These are phyloP conservation scores for sheep (Ovis aries) DNA, from an alignment of 2,113 vertebrate species.

Conservation along the genomic window DNA sequence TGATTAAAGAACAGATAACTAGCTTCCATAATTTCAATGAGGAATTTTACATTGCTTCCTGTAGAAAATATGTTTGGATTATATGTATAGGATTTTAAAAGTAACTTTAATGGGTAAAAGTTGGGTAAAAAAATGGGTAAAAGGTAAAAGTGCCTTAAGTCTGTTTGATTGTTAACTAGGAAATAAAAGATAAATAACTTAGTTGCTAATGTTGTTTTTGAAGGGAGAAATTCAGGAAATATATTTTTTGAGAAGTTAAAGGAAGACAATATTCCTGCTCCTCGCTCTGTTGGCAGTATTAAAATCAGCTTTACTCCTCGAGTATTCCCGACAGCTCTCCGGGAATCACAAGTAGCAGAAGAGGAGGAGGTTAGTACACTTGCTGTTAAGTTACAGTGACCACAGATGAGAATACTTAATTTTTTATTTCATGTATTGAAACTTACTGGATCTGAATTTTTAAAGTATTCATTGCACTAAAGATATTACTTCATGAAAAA, in stretches of 20 bases:
- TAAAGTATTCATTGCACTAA: neutral
- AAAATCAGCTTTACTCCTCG: conserved; percentile 89
- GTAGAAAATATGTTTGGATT: neutral
- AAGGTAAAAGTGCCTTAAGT: neutral
- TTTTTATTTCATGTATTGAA: neutral
- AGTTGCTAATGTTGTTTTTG: conserved; percentile 31
- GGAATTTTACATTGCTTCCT: neutral
- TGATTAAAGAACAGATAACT: neutral
- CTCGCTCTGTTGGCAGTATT: conserved; percentile 86
- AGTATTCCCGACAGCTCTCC: conserved; percentile 91
- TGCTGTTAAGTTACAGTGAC: neutral
- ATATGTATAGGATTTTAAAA: conserved; percentile 28
- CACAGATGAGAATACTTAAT: neutral
- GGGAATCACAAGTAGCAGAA: conserved; percentile 88
- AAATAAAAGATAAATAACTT: conserved; percentile 7
- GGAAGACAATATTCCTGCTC: conserved; percentile 78
- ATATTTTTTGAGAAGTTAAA: conserved; percentile 78
- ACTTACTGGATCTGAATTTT: neutral
- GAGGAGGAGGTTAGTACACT: conserved; percentile 90
- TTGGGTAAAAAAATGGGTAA: no score
- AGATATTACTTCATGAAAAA: neutral
- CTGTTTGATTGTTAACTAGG: neutral
- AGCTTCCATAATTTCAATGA: neutral
- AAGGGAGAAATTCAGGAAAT: conserved; percentile 65
- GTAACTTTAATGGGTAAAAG: neutral